These are phyloP conservation scores for Bombus cullumanus DNA, from an alignment of 1,140 invertebrate species.

Conservation along the genomic window DNA sequence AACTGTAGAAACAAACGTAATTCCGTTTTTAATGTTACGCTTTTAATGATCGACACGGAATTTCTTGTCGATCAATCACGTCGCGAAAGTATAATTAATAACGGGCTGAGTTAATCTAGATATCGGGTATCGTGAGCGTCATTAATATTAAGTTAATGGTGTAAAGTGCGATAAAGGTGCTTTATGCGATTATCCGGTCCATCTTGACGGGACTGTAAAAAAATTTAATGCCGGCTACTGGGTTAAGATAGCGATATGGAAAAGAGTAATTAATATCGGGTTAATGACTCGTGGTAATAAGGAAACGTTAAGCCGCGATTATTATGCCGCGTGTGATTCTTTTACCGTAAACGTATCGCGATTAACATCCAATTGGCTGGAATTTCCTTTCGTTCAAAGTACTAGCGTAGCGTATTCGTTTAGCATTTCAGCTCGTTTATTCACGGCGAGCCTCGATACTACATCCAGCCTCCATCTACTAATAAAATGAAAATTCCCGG, in stretches of 20 bases:
- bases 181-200: not conserved
- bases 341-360: not conserved
- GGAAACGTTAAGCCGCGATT: not conserved
- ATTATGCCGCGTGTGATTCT: not conserved
- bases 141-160: conserved; percentile 18
- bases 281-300: conserved; percentile 2
- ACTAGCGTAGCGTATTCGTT: not conserved
- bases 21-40: not conserved
- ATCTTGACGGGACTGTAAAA: conserved; percentile 2
- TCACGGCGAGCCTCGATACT: not conserved
- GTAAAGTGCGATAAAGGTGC: not conserved
- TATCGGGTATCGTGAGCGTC: not conserved
- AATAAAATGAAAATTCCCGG: conserved; percentile 1
- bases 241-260: not conserved
- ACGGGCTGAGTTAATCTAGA: not conserved
- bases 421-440: not conserved
- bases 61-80: not conserved
- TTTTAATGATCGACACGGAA: not conserved
- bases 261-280: conserved; percentile 16
- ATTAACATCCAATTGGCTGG: no score
- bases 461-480: not conserved
- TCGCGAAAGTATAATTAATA: not conserved
- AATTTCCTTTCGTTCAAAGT: not conserved
- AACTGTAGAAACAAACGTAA: not conserved
- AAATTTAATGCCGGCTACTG: not conserved